Percentiles rank a stretch among this genome's conserved stretches.
Conservation (phyloP, 2,888 invertebrate species). For the Philereme transversata region DNA sequence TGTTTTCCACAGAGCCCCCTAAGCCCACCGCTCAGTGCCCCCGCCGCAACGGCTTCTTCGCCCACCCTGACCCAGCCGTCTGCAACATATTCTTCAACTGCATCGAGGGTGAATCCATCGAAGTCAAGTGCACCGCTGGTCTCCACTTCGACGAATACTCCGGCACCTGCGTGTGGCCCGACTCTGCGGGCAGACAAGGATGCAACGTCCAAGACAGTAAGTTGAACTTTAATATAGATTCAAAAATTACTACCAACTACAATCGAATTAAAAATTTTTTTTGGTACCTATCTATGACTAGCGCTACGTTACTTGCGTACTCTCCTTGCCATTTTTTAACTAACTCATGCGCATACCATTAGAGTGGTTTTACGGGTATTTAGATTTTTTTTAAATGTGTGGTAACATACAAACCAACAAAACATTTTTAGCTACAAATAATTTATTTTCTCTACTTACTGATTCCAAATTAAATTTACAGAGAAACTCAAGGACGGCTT, state of each 20-base stretch:
- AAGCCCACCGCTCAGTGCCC: constrained; percentile 89
- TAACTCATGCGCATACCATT: no score
- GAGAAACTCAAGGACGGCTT: constrained; percentile 93
- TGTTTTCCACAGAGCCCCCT: constrained; percentile 87
- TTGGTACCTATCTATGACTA: no score
- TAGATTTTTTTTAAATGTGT: no score
- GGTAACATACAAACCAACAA: no score
- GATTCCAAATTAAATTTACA: constrained; percentile 57
- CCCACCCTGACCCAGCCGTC: constrained; percentile 91
- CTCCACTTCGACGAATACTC: constrained; percentile 95
- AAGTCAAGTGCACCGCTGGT: constrained; percentile 93
- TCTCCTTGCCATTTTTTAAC: no score
- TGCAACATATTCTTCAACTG: constrained; percentile 96
- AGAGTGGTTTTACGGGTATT: no score
- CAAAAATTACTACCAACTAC: no score
- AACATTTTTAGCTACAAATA: no score
- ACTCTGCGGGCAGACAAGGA: constrained; percentile 89
- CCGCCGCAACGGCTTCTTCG: constrained; percentile 94
- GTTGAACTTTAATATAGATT: constrained; percentile 40
- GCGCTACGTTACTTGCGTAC: no score
- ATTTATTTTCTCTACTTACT: neutral
- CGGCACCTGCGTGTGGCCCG: constrained; percentile 96
- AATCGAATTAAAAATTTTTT: no score
- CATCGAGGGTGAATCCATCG: constrained; percentile 92
- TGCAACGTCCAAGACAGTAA: constrained; percentile 85